Conservation (phyloP, 2,113 vertebrate species). For the Otocyon megalotis region DNA sequence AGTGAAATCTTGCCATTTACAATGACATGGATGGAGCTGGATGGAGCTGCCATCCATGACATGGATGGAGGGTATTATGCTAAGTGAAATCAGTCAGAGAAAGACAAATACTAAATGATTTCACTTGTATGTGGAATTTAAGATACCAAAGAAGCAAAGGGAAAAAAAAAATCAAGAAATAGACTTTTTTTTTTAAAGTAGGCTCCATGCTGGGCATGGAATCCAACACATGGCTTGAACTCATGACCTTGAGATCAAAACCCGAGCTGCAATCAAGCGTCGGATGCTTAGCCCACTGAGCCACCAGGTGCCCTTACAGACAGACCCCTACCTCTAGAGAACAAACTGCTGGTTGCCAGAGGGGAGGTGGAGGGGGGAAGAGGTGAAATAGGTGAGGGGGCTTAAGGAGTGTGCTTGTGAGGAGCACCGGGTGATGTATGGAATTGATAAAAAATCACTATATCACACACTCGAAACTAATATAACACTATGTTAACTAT, state of each 20-base stretch:
- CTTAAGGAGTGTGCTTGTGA: neutral
- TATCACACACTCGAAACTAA: neutral
- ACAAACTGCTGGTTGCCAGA: neutral
- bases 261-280: neutral
- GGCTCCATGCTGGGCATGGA: neutral
- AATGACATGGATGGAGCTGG: neutral
- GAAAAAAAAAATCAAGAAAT: neutral
- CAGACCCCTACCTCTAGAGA: neutral
- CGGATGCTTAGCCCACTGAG: neutral
- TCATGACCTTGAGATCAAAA: neutral
- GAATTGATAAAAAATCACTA: neutral
- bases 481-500: neutral
- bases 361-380: neutral
- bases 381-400: neutral
- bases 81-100: neutral
- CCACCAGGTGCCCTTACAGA: neutral
- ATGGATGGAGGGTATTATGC: neutral
- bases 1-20: neutral
- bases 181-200: neutral
- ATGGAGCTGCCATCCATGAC: no score
- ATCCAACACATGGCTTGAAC: neutral
- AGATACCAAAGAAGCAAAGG: neutral
- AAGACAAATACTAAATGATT: neutral
- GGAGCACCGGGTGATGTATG: neutral
- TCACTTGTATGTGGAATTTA: neutral